These are phyloP conservation scores for Lymantria monacha DNA, from an alignment of 2,888 invertebrate genomes.

Conservation along the genomic window DNA sequence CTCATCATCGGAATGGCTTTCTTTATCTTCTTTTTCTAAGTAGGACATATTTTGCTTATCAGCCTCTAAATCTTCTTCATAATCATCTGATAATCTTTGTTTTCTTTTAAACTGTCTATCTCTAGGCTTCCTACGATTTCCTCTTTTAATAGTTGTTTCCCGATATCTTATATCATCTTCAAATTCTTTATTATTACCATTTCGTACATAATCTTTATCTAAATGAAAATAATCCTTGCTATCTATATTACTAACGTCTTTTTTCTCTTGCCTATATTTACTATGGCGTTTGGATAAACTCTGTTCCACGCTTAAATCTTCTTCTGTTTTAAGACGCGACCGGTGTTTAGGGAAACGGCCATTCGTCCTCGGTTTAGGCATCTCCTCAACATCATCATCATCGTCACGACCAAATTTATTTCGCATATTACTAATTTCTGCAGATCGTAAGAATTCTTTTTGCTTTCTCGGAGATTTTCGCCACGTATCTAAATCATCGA, in stretches of 20 bases:
- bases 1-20: not conserved
- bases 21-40: not conserved
- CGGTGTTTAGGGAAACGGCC: slow-evolving; percentile 31
- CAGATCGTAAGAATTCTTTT: slow-evolving; percentile 23
- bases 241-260: slow-evolving; percentile 35
- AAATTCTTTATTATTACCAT: slow-evolving; percentile 34
- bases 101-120: slow-evolving; percentile 37
- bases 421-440: slow-evolving; percentile 13
- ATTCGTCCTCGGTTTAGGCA: slow-evolving; percentile 30
- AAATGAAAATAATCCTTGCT: slow-evolving; percentile 30
- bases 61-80: slow-evolving; percentile 20
- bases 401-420: slow-evolving; percentile 23
- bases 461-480: slow-evolving; percentile 40
- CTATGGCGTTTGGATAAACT: slow-evolving; percentile 17
- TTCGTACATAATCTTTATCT: slow-evolving; percentile 36
- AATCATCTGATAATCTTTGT: slow-evolving; percentile 14
- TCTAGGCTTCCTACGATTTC: slow-evolving; percentile 50
- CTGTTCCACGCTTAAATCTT: slow-evolving; percentile 22
- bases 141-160: slow-evolving; percentile 39
- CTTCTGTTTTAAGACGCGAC: slow-evolving; percentile 33
- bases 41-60: slow-evolving; percentile 7
- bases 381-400: slow-evolving; percentile 30
- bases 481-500: slow-evolving; percentile 40
- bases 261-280: slow-evolving; percentile 30
- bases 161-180: slow-evolving; percentile 33